Conservation (phyloP, 2,797 vertebrate species). For the Xenops minutus region DNA sequence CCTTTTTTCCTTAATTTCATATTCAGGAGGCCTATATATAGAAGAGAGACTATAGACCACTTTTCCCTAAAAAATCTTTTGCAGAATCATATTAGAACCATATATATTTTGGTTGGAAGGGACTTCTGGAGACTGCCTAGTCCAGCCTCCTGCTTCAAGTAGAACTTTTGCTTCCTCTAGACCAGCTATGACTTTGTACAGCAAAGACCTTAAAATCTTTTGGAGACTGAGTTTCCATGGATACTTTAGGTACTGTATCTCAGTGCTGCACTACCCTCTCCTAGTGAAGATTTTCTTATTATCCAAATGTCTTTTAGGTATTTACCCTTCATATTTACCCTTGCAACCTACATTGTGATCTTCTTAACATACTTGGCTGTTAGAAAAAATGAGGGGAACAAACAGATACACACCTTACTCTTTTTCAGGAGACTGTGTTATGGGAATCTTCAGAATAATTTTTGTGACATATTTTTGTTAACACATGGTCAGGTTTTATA, state of each 20-base stretch:
- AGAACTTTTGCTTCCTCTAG: neutral
- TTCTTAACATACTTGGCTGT: neutral
- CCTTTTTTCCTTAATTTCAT: neutral
- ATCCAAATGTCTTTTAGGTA: neutral
- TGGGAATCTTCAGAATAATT: neutral
- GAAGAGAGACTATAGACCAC: neutral
- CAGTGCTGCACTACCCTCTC: neutral
- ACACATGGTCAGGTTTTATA: neutral
- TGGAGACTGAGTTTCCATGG: neutral
- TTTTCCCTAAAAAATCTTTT: neutral
- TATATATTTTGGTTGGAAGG: neutral
- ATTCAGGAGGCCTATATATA: neutral
- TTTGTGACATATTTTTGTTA: neutral
- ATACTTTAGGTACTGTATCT: neutral
- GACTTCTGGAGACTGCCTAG: neutral
- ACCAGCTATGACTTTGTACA: neutral
- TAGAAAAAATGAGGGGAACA: neutral
- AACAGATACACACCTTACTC: accelerated
- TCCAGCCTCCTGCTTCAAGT: neutral
- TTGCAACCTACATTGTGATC: neutral
- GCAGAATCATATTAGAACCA: neutral
- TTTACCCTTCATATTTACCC: neutral
- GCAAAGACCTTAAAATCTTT: neutral
- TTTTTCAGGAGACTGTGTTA: neutral
- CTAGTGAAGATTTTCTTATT: neutral